Base-by-base conservation (phyloP, 2,888 invertebrate genomes). In the Automeris io region DNA sequence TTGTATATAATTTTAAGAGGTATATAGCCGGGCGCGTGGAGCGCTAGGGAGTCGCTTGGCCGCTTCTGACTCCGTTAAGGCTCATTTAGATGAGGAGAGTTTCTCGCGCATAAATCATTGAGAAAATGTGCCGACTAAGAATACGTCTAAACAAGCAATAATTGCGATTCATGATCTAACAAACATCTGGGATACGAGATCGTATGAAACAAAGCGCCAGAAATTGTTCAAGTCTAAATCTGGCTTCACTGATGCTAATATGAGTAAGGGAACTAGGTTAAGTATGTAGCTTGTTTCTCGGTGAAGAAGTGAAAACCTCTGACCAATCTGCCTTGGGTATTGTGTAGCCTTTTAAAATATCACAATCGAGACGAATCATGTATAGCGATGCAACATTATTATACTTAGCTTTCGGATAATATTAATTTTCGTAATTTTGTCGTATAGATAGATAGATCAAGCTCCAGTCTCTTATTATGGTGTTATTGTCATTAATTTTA, bases 281-380 rank as follows among this genome's bases (percentile, higher is more conserved):
- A 83, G 82, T 65, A 59, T 62, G 59, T 68, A 69, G 87, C 87
- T 87, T 86, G 76, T 73, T 73, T 74, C 72, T 77, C 74, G 77
- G 75, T 72, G 63, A 73, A 76, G 72, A 72, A 67, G 74, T 74
- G 71, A 63, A 76, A 75, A 74, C 75, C 72, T 83, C 78, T 83
- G 87, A 87, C 87, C 87, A 87, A 87, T 81, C 75, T 80, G 86
- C 87, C 87, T 87, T 86, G 73, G 75, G 71, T 82, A 85, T 86
- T 85, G 77, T 82, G 86, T 82, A 83, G 85, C 83, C 70, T 81
- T 75, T 75, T 80, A 81, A 78, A 73, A 58, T 61, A 61, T 76
- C 78, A 72, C 69, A 66, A 83, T 79, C 75, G 75, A 70, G 68
- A 80, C 59, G 53, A 79, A 83, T 81, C 79, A 81, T 85, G 81